These are phyloP conservation scores for Oopsacas minuta DNA, from an alignment of 37 sponge, comb jelly and placozoan genomes.

Conservation along the genomic window DNA sequence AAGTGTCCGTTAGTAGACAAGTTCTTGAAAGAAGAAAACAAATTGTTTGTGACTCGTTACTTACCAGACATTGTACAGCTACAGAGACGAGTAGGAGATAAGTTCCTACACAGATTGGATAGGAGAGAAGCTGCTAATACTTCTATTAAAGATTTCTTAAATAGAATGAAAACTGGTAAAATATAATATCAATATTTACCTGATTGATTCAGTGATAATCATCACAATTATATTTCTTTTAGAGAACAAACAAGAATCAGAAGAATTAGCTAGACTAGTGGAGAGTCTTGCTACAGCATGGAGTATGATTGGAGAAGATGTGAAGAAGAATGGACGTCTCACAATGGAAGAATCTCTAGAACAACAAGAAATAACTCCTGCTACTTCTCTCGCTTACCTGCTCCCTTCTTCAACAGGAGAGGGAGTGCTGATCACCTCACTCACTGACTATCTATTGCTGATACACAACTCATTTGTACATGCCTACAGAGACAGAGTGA, in stretches of 20 bases:
- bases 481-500: neutral
- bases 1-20: neutral
- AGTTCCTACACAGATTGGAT: neutral
- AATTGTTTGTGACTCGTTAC: neutral
- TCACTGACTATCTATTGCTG: constrained; percentile 1
- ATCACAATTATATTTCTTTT: neutral
- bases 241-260: neutral
- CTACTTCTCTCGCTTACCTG: constrained; percentile 9
- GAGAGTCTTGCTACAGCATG: constrained; percentile 7
- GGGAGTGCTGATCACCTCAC: constrained; percentile 16
- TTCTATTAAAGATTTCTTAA: neutral
- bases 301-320: neutral
- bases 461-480: constrained; percentile 1
- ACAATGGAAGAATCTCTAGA: neutral
- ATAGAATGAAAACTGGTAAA: neutral
- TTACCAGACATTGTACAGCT: constrained; percentile 16
- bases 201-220: too few relatives aligned
- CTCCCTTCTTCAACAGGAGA: neutral
- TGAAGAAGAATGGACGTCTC: constrained; percentile 6
- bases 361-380: constrained; percentile 20
- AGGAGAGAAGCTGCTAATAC: neutral
- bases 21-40: neutral
- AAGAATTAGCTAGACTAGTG: neutral
- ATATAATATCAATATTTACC: too few relatives aligned
- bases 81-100: neutral